phyloP scores from a whole-genome alignment of 2,797 vertebrate species.

The Melanitta fusca region DNA sequence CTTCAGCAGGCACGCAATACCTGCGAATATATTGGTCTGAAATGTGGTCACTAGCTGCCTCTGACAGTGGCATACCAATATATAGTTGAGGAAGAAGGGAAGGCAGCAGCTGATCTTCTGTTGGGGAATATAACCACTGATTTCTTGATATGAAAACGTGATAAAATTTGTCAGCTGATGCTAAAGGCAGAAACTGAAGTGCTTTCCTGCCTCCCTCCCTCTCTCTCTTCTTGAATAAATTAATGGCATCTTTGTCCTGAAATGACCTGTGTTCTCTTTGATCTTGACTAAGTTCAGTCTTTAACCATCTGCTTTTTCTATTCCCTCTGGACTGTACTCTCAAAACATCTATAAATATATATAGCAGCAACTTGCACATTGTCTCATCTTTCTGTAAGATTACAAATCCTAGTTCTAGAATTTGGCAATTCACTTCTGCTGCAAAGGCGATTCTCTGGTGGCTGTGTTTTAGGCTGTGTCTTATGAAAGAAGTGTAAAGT shows the following conservation, averaged over 20 bases:
- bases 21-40: background rate
- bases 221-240: background rate
- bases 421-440: background rate
- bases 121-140: background rate
- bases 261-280: conserved; percentile 26
- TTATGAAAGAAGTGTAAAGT: background rate
- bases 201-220: conserved; percentile 32
- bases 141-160: accelerated
- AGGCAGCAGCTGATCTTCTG: background rate
- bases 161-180: background rate
- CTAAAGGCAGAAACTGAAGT: conserved; percentile 19
- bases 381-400: background rate
- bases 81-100: background rate
- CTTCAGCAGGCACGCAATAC: background rate
- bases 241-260: conserved; percentile 20
- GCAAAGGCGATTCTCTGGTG: background rate
- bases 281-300: background rate
- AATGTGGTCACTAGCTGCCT: background rate
- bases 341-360: background rate
- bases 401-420: background rate
- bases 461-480: background rate
- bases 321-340: background rate
- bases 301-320: conserved; percentile 17
- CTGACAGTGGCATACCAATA: background rate
- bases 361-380: background rate